A percentile compares a stretch with the other conserved stretches of the same genome.
Evolutionary conservation across 2,888 invertebrate genomes (phyloP).

Genomic region (Stegophylla sp.): DNA sequence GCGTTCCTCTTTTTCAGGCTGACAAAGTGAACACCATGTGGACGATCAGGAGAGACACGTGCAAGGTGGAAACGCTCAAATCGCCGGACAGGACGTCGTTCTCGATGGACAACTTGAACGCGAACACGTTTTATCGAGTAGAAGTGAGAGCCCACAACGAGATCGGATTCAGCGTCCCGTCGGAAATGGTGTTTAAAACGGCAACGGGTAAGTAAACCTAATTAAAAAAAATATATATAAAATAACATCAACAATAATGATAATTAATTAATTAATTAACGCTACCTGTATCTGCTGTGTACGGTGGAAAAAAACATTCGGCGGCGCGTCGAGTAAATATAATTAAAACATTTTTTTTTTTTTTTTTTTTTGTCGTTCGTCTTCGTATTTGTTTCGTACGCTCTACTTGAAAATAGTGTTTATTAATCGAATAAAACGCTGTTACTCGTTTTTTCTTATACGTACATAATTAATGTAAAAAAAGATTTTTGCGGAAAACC

Average conservation of each 20-base stretch:
- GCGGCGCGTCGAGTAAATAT: neutral
- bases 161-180: conserved; percentile 82
- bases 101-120: conserved; percentile 74
- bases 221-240: neutral
- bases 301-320: neutral
- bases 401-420: neutral
- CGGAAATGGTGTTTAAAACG: conserved; percentile 81
- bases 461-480: too few species aligned
- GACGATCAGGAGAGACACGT: conserved; percentile 66
- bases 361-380: neutral
- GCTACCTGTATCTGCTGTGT: neutral
- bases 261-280: too few species aligned
- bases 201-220: conserved; percentile 62
- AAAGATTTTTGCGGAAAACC: too few species aligned
- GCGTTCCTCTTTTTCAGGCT: conserved; percentile 67
- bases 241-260: too few species aligned
- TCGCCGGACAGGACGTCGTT: conserved; percentile 66
- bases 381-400: too few species aligned
- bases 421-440: too few species aligned
- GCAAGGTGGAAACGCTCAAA: conserved; percentile 61
- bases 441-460: too few species aligned
- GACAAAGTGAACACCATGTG: conserved; percentile 74
- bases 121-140: conserved; percentile 84
- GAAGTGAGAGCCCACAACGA: conserved; percentile 85
- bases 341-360: conserved; percentile 3